Base-by-base conservation (phyloP, 2,113 vertebrate genomes). In the Mustela nigripes region DNA sequence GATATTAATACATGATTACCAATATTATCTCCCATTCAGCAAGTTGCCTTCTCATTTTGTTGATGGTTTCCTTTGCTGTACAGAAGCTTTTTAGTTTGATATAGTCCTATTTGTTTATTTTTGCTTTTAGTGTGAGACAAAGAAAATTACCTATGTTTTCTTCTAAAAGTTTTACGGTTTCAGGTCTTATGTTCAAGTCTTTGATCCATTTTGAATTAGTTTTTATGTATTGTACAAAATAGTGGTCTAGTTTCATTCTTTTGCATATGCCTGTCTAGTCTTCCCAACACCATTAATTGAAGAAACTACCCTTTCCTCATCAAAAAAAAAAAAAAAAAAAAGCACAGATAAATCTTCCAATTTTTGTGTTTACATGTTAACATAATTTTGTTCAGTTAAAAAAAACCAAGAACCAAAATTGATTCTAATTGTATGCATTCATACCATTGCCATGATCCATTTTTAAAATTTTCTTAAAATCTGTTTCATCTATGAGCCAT, bases 301-400 rank as follows among this genome's bases (percentile, higher is more conserved):
- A 31, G 74, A 78, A 48, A 78, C 28, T 50, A 7, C 19, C 45
- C 45, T 78, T 78, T 78, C 45, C 74, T 98, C 97, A 84, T 98
- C 98, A 39, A 39, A 39, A 39, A 39, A 39, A 39, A 39, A 97
- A 39, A 97, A 97, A 98, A 95, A 98, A 95, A 98, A 98, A 98
- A 98, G 89, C 98, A 83, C 98, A 98, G 98, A 99, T 99, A 97
- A 97, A 16, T 92, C 50, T 96, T 94, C 28, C 63, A 24, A 22
- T 76, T 15, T 65, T 31, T 31, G 63, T 65, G 63, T 89, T 84
- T n/a, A 82, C 24, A 76, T 42, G 7, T 88, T 97, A 60, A 60
- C 48, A 89, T 96, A 82, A 56, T 95, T 96, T 93, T 91, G 28
- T 91, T 92, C n/a, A 26, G 8, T 88, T 42, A 42, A 60, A 81